Evolutionary conservation across 1,140 invertebrate species (phyloP).

Genomic region (Habropoda laboriosa): DNA sequence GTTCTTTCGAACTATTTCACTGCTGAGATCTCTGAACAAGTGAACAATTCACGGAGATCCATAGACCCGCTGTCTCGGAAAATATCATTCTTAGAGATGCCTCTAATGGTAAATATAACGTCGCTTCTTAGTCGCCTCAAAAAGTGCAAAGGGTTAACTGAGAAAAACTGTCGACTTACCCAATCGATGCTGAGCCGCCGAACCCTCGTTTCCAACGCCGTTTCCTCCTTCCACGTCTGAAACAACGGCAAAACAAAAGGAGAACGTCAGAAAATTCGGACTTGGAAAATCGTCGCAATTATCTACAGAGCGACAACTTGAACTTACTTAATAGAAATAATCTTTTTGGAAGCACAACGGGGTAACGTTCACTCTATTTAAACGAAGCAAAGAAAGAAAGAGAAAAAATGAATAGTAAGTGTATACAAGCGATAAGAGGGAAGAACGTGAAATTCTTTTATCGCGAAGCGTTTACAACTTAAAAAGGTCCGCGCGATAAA

Average conservation of each 20-base stretch:
- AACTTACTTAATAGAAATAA: background rate
- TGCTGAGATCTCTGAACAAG: too few relatives aligned
- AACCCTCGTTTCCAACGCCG: background rate
- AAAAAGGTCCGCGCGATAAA: background rate
- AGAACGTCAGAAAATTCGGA: background rate
- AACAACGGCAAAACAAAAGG: constrained; percentile 44
- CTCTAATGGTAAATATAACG: too few relatives aligned
- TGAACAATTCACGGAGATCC: too few relatives aligned
- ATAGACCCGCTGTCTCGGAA: too few relatives aligned
- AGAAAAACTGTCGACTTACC: constrained; percentile 68
- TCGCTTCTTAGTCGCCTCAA: too few relatives aligned
- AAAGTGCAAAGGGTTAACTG: too few relatives aligned
- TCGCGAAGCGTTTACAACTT: too few relatives aligned
- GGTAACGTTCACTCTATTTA: background rate
- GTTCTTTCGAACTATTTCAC: too few relatives aligned
- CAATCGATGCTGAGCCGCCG: constrained; percentile 70
- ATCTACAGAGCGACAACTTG: background rate
- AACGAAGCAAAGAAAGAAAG: background rate
- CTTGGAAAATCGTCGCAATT: background rate
- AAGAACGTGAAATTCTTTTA: too few relatives aligned
- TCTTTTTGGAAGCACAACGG: background rate
- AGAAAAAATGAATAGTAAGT: too few relatives aligned
- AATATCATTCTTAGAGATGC: too few relatives aligned
- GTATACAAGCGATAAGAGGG: too few relatives aligned
- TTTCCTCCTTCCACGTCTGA: constrained; percentile 61